Evolutionary conservation across 1,140 invertebrate species (phyloP).

Genomic region (Hypothenemus hampei): DNA sequence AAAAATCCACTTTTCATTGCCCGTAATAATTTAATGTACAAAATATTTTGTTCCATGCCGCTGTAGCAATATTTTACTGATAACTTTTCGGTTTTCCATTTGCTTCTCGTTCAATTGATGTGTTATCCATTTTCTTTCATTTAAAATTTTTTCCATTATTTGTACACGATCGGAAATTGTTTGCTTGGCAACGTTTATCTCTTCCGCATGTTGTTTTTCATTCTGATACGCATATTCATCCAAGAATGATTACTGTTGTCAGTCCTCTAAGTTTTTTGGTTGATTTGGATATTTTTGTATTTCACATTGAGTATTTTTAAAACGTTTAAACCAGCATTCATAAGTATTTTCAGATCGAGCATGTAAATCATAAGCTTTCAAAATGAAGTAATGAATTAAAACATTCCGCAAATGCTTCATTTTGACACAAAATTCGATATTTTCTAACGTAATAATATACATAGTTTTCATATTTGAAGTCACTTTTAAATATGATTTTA

Average conservation of each 20-base stretch:
- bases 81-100: too few relatives aligned
- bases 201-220: background rate
- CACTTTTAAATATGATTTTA: too few relatives aligned
- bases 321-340: background rate
- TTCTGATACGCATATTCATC: background rate
- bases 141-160: background rate
- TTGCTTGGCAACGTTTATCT: background rate
- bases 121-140: too few relatives aligned
- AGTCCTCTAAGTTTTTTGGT: background rate
- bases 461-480: too few relatives aligned
- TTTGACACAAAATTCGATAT: too few relatives aligned
- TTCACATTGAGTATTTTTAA: background rate
- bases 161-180: background rate
- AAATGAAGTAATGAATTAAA: too few relatives aligned
- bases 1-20: background rate
- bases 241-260: background rate
- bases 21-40: background rate
- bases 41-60: background rate
- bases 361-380: too few relatives aligned
- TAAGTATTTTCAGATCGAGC: too few relatives aligned
- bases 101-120: too few relatives aligned
- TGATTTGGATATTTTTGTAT: background rate
- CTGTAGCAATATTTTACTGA: too few relatives aligned
- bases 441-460: too few relatives aligned
- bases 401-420: too few relatives aligned